phyloP scores from a whole-genome alignment of 2,113 vertebrate genomes.

The Labeo catla region DNA sequence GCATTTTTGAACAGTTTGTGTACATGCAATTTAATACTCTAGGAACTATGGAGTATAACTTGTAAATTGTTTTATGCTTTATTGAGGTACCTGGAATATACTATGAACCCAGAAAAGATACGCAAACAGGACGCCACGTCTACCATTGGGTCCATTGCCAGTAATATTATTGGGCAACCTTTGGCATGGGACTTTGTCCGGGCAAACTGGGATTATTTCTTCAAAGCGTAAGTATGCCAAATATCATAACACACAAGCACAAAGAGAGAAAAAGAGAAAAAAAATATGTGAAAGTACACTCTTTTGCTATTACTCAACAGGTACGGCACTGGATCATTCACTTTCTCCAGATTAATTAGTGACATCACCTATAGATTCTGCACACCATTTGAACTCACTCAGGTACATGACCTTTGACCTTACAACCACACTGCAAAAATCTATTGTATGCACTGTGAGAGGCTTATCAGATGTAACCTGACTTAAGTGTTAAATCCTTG shows the following conservation, averaged over 20 bases:
- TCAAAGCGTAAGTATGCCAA: constrained; percentile 78
- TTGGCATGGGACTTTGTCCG: constrained; percentile 91
- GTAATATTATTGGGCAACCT: constrained; percentile 82
- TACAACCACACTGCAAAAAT: neutral
- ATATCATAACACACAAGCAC: neutral
- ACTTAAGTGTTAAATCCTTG: neutral
- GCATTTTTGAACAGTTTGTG: neutral
- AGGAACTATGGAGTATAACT: neutral
- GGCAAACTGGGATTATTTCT: constrained; percentile 81
- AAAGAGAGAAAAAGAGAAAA: neutral
- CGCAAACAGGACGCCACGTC: constrained; percentile 87
- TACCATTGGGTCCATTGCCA: constrained; percentile 82
- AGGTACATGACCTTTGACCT: constrained; percentile 75
- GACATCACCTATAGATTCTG: constrained; percentile 81
- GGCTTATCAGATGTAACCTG: neutral
- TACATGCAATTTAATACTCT: neutral
- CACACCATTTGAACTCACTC: constrained; percentile 81
- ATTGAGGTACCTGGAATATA: constrained; percentile 85
- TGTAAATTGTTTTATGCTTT: neutral
- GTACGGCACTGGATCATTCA: constrained; percentile 85
- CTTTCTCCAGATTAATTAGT: constrained; percentile 81
- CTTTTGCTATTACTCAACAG: constrained; percentile 65
- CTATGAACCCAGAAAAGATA: constrained; percentile 80
- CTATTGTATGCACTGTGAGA: neutral
- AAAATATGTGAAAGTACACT: neutral